A percentile compares a stretch with the other conserved stretches of the same genome.
Evolutionary conservation across 2,113 vertebrate species (phyloP).

Genomic region (Urocolius indicus): DNA sequence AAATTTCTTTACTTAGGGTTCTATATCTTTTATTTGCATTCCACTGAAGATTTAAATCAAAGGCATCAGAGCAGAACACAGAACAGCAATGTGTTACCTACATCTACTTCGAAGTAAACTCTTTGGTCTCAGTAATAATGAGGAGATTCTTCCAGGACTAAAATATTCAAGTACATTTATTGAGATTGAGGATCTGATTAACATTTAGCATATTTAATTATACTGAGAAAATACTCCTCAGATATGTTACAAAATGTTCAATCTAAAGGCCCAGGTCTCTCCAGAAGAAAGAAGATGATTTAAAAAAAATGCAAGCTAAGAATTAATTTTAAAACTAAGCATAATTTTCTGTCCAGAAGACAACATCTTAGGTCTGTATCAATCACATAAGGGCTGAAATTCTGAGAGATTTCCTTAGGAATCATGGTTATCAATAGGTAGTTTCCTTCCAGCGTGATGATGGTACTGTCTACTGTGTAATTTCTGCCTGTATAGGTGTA

Average conservation of each 20-base stretch:
- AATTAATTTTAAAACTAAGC: not conserved
- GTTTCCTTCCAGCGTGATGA: not conserved
- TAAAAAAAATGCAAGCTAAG: not conserved
- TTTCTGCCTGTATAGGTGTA: not conserved
- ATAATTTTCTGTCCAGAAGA: not conserved
- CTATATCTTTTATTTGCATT: slow-evolving; percentile 2
- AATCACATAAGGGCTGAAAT: not conserved
- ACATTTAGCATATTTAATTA: not conserved
- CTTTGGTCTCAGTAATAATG: not conserved
- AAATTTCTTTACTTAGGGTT: slow-evolving; percentile 9
- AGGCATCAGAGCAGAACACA: not conserved
- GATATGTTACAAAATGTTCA: not conserved
- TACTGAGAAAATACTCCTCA: not conserved
- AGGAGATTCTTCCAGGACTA: not conserved
- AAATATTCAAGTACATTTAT: not conserved
- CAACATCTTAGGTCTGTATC: not conserved
- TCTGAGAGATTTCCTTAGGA: not conserved
- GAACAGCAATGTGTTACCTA: not conserved
- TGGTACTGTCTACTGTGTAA: not conserved
- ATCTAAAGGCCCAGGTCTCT: not conserved
- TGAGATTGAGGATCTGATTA: not conserved
- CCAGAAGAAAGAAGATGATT: not conserved
- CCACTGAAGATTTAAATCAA: not conserved
- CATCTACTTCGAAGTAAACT: not conserved
- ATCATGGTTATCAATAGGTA: not conserved